Evolutionary conservation across 2,113 vertebrate genomes (phyloP), one percentile per base, ranked within the genome.

Genomic region (Oreochromis spilurus): DNA sequence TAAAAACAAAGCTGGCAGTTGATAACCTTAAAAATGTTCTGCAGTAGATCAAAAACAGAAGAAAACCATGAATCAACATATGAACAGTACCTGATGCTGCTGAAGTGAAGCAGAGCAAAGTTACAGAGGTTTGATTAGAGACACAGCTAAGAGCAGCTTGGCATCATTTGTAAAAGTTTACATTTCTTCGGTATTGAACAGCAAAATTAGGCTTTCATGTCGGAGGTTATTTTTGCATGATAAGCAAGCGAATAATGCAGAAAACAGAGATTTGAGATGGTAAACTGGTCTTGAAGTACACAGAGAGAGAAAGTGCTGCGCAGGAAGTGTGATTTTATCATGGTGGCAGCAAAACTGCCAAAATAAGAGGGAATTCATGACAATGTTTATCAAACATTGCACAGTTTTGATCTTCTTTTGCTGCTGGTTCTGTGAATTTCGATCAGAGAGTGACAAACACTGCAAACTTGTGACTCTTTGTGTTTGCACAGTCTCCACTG

Each of bases 131-230:
- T 58, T 58, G 0, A 1, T 26, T 2, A 57, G 55, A 57, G 24
- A 16, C 55, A 29, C 4, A 0, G 6, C 54, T 57, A 0, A 57
- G 24, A 9, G 26, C 12, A 31, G 12, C 31, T 31, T 2, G 26
- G 26, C 55, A 58, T 31, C 55, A 58, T 58, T 1, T 29, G 4
- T 29, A 60, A 60, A 60, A 34, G 57, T 60, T 60, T 4, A 10
- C 14, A 60, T 31, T 60, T 60, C 29, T 58, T 58, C 13, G 0
- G n/a, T 53, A 3, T 16, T 29, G 13, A 58, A 58, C 55, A 58
- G 55, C 13, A 58, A 58, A 58, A 58, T 31, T 26, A 31, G 55
- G 26, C 55, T 58, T 5, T 58, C 3, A 9, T 58, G 55, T 9
- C 1, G 0, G 9, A 34, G 58, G 58, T 62, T 34, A 34, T 34